Evolutionary conservation across 2,888 invertebrate genomes (phyloP), one percentile per base, ranked within the genome.

Genomic region (Lochmaea crataegi): DNA sequence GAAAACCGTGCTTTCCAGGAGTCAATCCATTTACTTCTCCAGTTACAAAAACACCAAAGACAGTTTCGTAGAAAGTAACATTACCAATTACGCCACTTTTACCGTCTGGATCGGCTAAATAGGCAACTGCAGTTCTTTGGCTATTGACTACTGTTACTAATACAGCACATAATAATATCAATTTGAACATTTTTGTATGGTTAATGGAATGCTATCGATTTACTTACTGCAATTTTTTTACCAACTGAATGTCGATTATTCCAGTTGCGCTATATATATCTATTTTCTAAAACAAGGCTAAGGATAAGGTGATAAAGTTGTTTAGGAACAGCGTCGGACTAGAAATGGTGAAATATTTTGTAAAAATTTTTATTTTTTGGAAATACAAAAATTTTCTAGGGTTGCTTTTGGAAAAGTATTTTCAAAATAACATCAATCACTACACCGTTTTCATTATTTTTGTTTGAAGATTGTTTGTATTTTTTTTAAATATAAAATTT

Each of bases 1-100:
- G 82, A 76, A 82, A 82, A 22, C 82, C 82, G 61, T 82, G 82
- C 18, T 78, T 72, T 58, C 82, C 82, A 41, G 63, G 45, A 0
- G 75, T 57, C 5, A 82, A 64, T 51, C 80, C 81, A 18, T 57
- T 72, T 14, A 82, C 72, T 38, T 69, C 74, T 9, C 82, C 82
- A 48, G 42, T n/a, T 26, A 76, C 60, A 14, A 61, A 56, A n/a
- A 78, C 22, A 1, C 74, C 68, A 41, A 70, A 63, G 11, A 38
- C 65, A 5, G 67, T 67, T 67, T 71, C 72, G 3, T 58, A 68
- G 26, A 78, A 78, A 3, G 69, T 74, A 18, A 78, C 57, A 53
- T 67, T 75, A 0, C 78, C 78, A 14, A 45, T 57, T 12, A 78
- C 78, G 10, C 65, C 65, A 57, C 65, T 76, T 58, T 48, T 65